phyloP scores from a whole-genome alignment of 2,888 invertebrate genomes.

The Megaustenia siamemsis region DNA sequence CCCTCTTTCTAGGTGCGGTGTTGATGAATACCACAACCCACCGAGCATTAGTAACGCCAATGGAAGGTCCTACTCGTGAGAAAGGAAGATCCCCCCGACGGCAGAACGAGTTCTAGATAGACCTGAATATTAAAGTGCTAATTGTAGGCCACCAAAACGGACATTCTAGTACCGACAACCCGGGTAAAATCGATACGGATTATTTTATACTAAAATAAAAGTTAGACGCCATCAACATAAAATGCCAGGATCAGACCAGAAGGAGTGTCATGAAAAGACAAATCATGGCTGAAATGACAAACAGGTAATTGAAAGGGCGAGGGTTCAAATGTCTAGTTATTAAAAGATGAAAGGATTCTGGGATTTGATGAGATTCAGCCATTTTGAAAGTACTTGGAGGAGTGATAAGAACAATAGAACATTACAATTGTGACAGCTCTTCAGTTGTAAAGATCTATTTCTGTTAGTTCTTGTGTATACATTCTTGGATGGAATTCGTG shows the following conservation, averaged over 20 bases:
- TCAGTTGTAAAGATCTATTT: too few relatives aligned
- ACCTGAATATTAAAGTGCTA: not conserved
- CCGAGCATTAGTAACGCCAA: too few relatives aligned
- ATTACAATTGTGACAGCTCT: not conserved
- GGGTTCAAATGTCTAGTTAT: conserved; percentile 26
- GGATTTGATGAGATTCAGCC: not conserved
- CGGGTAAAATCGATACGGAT: conserved; percentile 33
- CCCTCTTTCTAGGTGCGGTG: too few relatives aligned
- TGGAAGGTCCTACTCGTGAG: too few relatives aligned
- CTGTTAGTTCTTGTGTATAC: not conserved
- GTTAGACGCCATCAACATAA: conserved; percentile 12
- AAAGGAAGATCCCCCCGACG: not conserved
- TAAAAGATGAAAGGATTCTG: conserved; percentile 32
- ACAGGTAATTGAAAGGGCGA: conserved; percentile 33
- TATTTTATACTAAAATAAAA: conserved; percentile 32
- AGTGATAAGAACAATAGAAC: not conserved
- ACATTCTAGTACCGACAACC: not conserved
- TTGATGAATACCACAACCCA: too few relatives aligned
- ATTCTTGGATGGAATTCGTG: too few relatives aligned
- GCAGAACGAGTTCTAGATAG: not conserved
- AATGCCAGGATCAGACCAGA: conserved; percentile 29
- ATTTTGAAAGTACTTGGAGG: not conserved
- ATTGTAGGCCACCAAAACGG: not conserved
- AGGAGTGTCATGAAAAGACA: conserved; percentile 31
- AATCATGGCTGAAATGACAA: conserved; percentile 26